These are phyloP conservation scores for Neolamprologus tretocephalus DNA, from an alignment of 2,113 vertebrate species.

Conservation along the genomic window DNA sequence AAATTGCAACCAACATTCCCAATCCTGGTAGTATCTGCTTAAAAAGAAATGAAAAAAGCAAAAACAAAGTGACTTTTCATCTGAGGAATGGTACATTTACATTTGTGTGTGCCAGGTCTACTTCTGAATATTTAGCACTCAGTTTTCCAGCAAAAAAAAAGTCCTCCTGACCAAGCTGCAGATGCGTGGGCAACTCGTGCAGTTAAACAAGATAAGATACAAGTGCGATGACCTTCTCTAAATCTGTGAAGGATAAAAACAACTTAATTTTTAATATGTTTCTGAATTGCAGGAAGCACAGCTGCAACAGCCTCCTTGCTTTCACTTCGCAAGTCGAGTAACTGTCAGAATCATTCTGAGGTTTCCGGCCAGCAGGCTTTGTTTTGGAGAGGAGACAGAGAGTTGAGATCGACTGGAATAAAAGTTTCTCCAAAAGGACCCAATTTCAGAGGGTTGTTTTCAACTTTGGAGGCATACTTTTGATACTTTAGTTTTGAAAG, in stretches of 20 bases:
- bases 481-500: slow-evolving; percentile 7
- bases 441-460: slow-evolving; percentile 5
- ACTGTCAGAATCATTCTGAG: slow-evolving; percentile 3
- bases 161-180: not conserved
- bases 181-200: not conserved
- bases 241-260: slow-evolving; percentile 36
- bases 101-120: not conserved
- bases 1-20: not conserved
- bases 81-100: not conserved
- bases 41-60: not conserved
- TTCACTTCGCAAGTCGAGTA: not conserved
- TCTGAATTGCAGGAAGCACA: not conserved
- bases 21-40: not conserved
- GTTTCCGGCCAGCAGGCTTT: not conserved
- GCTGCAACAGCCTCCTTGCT: not conserved
- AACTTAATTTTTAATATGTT: slow-evolving; percentile 38
- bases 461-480: slow-evolving; percentile 9
- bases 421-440: slow-evolving; percentile 20
- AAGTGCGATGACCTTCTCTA: slow-evolving; percentile 18
- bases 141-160: not conserved
- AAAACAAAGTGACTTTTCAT: not conserved
- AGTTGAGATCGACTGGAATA: not conserved
- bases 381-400: not conserved
- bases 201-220: slow-evolving; percentile 5
- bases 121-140: not conserved